phyloP scores from a whole-genome alignment of 2,888 invertebrate species.

The Cremastinae sp. region DNA sequence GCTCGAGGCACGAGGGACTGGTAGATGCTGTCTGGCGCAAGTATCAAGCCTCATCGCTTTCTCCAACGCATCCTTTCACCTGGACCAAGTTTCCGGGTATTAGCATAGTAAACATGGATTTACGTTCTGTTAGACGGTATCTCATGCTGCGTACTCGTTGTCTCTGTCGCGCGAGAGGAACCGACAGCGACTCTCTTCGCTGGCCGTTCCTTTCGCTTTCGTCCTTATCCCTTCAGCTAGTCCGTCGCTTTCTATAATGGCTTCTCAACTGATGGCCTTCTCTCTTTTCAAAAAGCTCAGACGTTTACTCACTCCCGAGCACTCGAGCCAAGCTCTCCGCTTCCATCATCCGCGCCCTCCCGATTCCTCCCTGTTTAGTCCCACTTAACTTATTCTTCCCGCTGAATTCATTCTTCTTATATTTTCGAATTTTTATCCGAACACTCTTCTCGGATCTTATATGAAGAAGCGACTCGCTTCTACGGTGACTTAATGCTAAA shows the following conservation, averaged over 20 bases:
- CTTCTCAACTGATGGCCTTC: conserved; percentile 42
- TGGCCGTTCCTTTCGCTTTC: neutral
- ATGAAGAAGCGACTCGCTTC: no score
- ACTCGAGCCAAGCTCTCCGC: conserved; percentile 66
- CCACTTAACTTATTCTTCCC: neutral
- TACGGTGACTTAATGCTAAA: no score
- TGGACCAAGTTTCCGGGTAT: conserved; percentile 74
- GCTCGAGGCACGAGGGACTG: conserved; percentile 57
- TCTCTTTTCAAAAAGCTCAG: conserved; percentile 59
- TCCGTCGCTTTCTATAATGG: conserved; percentile 15
- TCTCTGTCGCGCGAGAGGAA: conserved; percentile 48
- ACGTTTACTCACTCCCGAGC: conserved; percentile 69
- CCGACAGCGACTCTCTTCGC: conserved; percentile 18
- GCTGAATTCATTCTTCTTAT: conserved; percentile 4
- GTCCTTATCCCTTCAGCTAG: neutral
- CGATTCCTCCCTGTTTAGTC: conserved; percentile 1
- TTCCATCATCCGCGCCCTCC: conserved; percentile 33
- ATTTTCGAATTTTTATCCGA: no score
- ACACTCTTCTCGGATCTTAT: no score
- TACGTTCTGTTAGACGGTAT: conserved; percentile 72
- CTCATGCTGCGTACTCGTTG: conserved; percentile 48
- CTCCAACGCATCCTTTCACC: conserved; percentile 73
- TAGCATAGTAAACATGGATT: conserved; percentile 78
- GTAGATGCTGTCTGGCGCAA: conserved; percentile 28
- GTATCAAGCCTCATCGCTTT: conserved; percentile 59